These are phyloP conservation scores for Macaca nemestrina DNA, from an alignment of 2,113 vertebrate species.

Conservation along the genomic window DNA sequence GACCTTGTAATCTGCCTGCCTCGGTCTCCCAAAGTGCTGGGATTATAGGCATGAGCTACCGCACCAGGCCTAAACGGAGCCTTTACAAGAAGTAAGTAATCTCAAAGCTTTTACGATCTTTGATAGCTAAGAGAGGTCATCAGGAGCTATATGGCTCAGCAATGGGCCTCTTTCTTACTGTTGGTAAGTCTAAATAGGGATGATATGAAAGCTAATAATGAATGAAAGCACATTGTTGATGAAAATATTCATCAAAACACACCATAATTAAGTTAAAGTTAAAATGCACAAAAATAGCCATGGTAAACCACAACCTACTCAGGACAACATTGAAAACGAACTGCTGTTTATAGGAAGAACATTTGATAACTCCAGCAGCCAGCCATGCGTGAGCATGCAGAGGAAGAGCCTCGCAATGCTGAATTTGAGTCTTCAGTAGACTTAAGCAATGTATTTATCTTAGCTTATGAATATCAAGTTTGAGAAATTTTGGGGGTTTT, in stretches of 20 bases:
- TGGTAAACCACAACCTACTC: neutral
- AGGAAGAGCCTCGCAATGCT: neutral
- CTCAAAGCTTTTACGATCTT: neutral
- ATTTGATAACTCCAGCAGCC: neutral
- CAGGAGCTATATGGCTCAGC: neutral
- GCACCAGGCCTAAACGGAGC: neutral
- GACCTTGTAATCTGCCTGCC: too few species aligned
- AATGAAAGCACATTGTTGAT: neutral
- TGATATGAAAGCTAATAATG: neutral
- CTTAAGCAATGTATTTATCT: neutral
- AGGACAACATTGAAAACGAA: neutral
- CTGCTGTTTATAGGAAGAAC: neutral
- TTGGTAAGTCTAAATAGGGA: neutral
- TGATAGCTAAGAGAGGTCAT: neutral
- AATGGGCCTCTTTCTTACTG: neutral
- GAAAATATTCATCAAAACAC: neutral
- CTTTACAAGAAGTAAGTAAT: neutral
- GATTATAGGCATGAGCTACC: too few species aligned
- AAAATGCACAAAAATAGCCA: neutral
- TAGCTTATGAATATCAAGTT: neutral
- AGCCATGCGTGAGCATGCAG: neutral
- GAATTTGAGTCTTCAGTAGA: neutral
- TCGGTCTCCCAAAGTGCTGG: too few species aligned
- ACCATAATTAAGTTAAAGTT: neutral
- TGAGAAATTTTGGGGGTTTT: neutral